A percentile compares a stretch with the other conserved stretches of the same genome.
Conservation (phyloP, 1,140 invertebrate species). For the fruit fly (Drosophila melanogaster) region Release_6_plus_ISO1_MT NT_033777.3:28389001-28389500, state of each 20-base stretch:
- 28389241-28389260: too few species aligned
- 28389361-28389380: background rate
- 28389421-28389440: constrained; percentile 61
- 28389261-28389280: too few species aligned
- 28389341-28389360: constrained; percentile 37
- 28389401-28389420: constrained; percentile 46
- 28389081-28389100: background rate
- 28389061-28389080: background rate
- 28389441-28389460: constrained; percentile 38
- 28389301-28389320: constrained; percentile 72
- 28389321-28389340: constrained; percentile 73
- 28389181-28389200: too few species aligned
- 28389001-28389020: background rate
- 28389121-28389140: background rate
- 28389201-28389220: too few species aligned
- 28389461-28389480: constrained; percentile 29
- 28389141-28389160: background rate
- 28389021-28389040: background rate
- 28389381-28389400: constrained; percentile 72
- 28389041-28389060: background rate
- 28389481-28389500: constrained; percentile 79
- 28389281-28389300: constrained; percentile 12
- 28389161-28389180: too few species aligned
- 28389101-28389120: background rate
- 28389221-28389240: too few species aligned